Evolutionary conservation across 2,797 vertebrate species (phyloP), one percentile per base, ranked within the genome.

Genomic region (Pelodytes ibericus): DNA sequence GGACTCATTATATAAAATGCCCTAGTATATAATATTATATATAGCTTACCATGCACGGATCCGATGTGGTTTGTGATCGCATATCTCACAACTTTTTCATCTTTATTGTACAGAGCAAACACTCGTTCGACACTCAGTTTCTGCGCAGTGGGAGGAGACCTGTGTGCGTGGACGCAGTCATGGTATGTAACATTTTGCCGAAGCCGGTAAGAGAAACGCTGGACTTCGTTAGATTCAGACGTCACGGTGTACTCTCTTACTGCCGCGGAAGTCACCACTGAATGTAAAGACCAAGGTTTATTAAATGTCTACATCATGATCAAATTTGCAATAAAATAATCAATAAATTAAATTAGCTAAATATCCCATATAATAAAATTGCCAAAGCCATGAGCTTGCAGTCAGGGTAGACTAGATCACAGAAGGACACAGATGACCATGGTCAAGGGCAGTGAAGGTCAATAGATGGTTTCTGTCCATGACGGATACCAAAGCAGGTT

Each of bases 11-110:
- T n/a, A n/a, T n/a, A n/a, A n/a, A n/a, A n/a, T n/a, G n/a, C n/a
- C n/a, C n/a, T n/a, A n/a, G n/a, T n/a, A n/a, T n/a, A n/a, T n/a
- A n/a, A n/a, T n/a, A n/a, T n/a, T n/a, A n/a, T n/a, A 79, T 3
- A 25, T 11, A 18, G 56, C 90, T 86, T 87, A 98, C 97, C 95
- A 88, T 82, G 90, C 0, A 90, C 81, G 0, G 87, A 91, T 76
- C 94, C 90, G 13, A 99, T 84, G 59, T 94, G 95, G 88, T 94
- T 95, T 27, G 94, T 94, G 78, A 98, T 86, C 47, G 96, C 96
- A 0, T 95, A 99, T 85, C 96, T 90, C 72, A 99, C 92, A 77
- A 92, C 92, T 0, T 84, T 89, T 83, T 99, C 97, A 18, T 95
- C 95, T 51, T 86, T 80, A 0, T 92, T 91, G 2, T 96, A 97